Base-by-base conservation (phyloP, 1,140 invertebrate genomes). In the Chionoecetes opilio region DNA sequence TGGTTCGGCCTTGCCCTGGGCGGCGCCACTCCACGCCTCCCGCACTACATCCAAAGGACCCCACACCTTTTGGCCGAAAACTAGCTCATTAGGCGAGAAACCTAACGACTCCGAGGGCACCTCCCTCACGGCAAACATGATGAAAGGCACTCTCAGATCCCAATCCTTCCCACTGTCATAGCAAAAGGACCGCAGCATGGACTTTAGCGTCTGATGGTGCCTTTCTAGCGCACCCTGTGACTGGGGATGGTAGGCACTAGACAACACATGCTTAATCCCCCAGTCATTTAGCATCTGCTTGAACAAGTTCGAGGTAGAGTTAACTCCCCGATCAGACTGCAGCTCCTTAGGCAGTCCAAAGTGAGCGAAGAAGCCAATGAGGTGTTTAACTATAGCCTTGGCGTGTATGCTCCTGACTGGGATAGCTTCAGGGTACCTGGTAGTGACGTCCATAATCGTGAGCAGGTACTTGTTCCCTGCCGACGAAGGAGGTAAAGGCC, bases 291-390 rank as follows among this genome's bases (percentile, higher is more conserved):
- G 26, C 2, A 34, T 29, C 75, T 82, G 5, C 21, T 35, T 8
- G 82, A 92, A 92, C 6, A 32, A 17, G 9, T 35, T 17, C 26
- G 82, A 86, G 29, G 86, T 82, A 82, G 82, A 92, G 34, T 92
- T 92, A 31, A 31, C 82, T 2, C 91, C 91, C 46, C 82, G 91
- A 63, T 92, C 91, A 29, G 53, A 92, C 26, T 92, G 91, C 2
- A 92, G 9, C 75, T 82, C 34, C 11, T 32, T 5, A 5, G 53
- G 91, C n/a, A 92, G 32, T 26, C 91, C 91, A 92, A 92, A 75
- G 3, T 26, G 1, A 21, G 91, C 34, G 63, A 84, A 92, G n/a
- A 84, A 92, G 3, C 0, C 14, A 8, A 82, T 1, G 6, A 92
- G 17, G 11, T 21, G 31, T 34, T 37, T n/a, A 8, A 84, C 91